Percentiles rank a stretch among this genome's conserved stretches.
phyloP scores from a whole-genome alignment of 1,140 invertebrate species.

The Galleria mellonella region DNA sequence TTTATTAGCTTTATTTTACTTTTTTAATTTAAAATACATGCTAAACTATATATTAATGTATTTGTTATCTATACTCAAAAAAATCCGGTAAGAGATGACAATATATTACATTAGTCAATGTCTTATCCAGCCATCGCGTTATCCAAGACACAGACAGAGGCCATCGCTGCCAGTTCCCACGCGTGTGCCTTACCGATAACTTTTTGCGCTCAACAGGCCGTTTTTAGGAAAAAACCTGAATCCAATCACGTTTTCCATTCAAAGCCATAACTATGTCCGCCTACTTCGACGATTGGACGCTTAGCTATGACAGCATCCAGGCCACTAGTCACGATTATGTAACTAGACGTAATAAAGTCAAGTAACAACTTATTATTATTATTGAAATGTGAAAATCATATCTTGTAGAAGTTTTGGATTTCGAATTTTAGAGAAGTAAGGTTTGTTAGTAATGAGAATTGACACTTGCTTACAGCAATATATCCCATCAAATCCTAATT shows the following conservation, averaged over 20 bases:
- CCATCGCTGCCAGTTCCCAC: conserved; percentile 43
- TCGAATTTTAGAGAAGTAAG: too few relatives aligned
- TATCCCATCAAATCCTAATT: too few relatives aligned
- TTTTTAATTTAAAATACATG: too few relatives aligned
- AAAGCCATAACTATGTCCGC: conserved; percentile 22
- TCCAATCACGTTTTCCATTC: conserved; percentile 65
- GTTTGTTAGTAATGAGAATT: too few relatives aligned
- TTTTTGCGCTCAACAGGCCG: conserved; percentile 52
- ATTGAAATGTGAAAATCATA: too few relatives aligned
- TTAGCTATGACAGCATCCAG: conserved; percentile 7
- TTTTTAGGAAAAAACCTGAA: conserved; percentile 54
- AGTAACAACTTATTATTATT: neutral
- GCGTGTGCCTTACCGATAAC: conserved; percentile 62
- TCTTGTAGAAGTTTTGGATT: too few relatives aligned
- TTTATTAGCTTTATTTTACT: too few relatives aligned
- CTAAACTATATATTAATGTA: too few relatives aligned
- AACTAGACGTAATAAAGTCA: conserved; percentile 1
- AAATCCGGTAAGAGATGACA: too few relatives aligned
- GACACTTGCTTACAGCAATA: too few relatives aligned
- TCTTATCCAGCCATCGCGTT: neutral
- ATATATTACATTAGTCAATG: neutral
- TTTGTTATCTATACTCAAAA: too few relatives aligned
- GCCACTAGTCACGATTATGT: conserved; percentile 6
- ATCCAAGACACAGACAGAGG: conserved; percentile 4
- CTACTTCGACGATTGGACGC: conserved; percentile 27